Evolutionary conservation across 2,113 vertebrate genomes (phyloP), one percentile per base, ranked within the genome.

Genomic region (Microcebus ravelobensis): DNA sequence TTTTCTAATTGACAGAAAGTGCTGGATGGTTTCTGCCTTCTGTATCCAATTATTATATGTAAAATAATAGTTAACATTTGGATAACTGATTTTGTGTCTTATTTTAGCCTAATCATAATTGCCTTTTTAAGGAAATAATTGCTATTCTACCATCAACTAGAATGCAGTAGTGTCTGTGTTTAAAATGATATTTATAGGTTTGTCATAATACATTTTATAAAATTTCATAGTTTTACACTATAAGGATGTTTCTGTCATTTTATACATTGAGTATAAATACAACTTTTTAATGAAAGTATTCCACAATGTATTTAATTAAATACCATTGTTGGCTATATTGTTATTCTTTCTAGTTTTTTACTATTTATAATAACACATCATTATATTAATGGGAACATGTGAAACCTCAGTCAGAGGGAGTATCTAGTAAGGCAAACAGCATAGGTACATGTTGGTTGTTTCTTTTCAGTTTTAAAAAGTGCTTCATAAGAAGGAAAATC

Each of bases 91-190:
- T 94, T 96, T 93, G 68, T 96, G 42, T 11, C 34, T 86, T 74
- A 48, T 76, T 76, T 63, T 93, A 93, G 86, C 68, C 36, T 91
- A 93, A 81, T 89, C 31, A 77, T 89, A 85, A 93, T 96, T 83
- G 20, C 61, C 84, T 57, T 52, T 70, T 93, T 90, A 61, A 87
- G 76, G 13, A 81, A 95, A 39, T 73, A 88, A 80, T 76, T 68
- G 17, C 2, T 59, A 39, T 59, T 31, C 27, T 96, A 73, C 39
- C 20, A 86, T 88, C 42, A 88, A 20, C 25, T 91, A 11, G n/a
- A 96, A 88, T 95, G n/a, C n/a, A 68, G 59, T 94, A 63, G 79
- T 90, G 89, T 96, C 5, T 94, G 4, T 82, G 8, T 90, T 95
- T 96, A 65, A 92, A 87, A 86, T 29, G 10, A 0, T 82, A 70